These are phyloP conservation scores for Drosophila subpulchrella DNA, from an alignment of 1,140 invertebrate genomes.

Conservation along the genomic window DNA sequence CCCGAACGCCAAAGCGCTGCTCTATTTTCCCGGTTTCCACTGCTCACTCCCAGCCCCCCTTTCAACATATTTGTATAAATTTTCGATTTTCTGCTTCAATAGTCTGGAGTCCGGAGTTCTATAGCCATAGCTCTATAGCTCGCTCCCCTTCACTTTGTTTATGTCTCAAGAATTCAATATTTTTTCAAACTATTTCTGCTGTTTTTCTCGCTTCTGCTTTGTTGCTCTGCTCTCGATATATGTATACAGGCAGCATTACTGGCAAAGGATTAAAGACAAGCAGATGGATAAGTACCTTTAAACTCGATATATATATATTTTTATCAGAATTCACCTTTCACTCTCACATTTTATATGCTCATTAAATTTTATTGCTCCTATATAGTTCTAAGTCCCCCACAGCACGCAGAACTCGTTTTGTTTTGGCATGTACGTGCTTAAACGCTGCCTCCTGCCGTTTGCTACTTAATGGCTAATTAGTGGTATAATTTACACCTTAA, in stretches of 20 bases:
- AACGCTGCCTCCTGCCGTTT: conserved; percentile 53
- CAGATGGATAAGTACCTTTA: conserved; percentile 31
- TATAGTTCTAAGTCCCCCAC: conserved; percentile 46
- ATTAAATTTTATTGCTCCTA: conserved; percentile 75
- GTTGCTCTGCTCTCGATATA: conserved; percentile 36
- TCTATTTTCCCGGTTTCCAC: conserved; percentile 13
- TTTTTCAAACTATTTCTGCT: conserved; percentile 68
- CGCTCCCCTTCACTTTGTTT: conserved; percentile 72
- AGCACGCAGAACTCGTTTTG: conserved; percentile 26
- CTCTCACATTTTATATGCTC: conserved; percentile 68
- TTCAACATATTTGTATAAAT: conserved; percentile 81
- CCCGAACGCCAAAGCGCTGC: conserved; percentile 39
- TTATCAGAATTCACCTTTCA: conserved; percentile 52
- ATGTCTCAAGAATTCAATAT: conserved; percentile 79
- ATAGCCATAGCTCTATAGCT: neutral
- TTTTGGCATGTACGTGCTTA: conserved; percentile 50
- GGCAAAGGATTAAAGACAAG: conserved; percentile 41
- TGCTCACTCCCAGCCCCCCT: conserved; percentile 18
- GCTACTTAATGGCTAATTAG: conserved; percentile 80
- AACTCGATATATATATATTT: conserved; percentile 13
- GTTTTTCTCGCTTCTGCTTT: conserved; percentile 52
- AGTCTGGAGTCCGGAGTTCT: conserved; percentile 48
- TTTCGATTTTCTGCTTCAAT: conserved; percentile 81
- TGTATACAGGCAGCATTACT: conserved; percentile 26
- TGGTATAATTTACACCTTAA: conserved; percentile 82